Evolutionary conservation across 2,888 invertebrate genomes (phyloP), one percentile per base, ranked within the genome.

Genomic region (Apamea crenata): DNA sequence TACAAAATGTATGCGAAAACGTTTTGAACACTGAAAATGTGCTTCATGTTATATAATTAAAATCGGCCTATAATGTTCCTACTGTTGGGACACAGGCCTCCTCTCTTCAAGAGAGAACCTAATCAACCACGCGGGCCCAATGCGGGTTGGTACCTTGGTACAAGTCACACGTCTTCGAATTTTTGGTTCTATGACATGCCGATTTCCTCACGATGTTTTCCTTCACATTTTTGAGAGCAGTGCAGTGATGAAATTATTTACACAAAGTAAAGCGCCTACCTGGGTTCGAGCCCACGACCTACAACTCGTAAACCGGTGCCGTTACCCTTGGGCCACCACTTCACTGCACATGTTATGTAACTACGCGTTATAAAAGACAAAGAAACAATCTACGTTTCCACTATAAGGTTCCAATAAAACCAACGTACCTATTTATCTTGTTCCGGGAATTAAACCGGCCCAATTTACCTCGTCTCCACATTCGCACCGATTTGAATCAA

Each of bases 401-500:
- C 21, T 72, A 50, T 2, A 44, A 50, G 25, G 3, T 36, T 69
- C 29, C 18, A 25, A 77, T 69, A 74, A 74, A 81, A 61, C 40
- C 74, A 63, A 84, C 77, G 73, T 76, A 79, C 67, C 89, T 81
- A 85, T 87, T 91, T 89, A 93, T 92, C 91, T 91, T 91, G 90
- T 92, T 88, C 88, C 89, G 89, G 85, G 92, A 93, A 93, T 94
- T 94, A 93, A 94, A 90, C 89, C 89, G 85, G 89, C 87, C 90
- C 92, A 92, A 94, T 94, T 93, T 93, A 92, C 91, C 90, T 88
- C 91, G 89, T 91, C 91, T 91, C 92, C 91, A 90, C 92, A 93
- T 93, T 94, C 91, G 93, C 91, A 91, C 92, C 93, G 94, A 95
- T 96, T 96, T 95, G 96, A 95, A 95, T 96, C 96, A 95, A 93